These are phyloP conservation scores for Digitonthophagus gazella DNA, from an alignment of 2,888 invertebrate species.

Conservation along the genomic window DNA sequence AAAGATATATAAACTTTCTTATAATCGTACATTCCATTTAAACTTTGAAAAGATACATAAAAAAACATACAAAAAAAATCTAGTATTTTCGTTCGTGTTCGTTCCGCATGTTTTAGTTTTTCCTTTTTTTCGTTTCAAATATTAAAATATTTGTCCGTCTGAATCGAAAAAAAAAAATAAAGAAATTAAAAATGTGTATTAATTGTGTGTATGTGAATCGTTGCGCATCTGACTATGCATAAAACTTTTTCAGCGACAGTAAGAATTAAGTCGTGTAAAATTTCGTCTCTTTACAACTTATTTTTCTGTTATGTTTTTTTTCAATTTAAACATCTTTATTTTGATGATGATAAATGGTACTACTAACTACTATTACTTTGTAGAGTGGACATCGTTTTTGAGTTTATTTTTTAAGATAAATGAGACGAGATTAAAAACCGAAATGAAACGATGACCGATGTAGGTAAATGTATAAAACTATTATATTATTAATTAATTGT, in stretches of 20 bases:
- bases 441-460: neutral
- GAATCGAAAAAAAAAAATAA: neutral
- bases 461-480: neutral
- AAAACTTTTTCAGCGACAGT: no score
- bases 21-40: neutral
- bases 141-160: neutral
- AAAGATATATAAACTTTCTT: neutral
- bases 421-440: neutral
- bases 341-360: no score
- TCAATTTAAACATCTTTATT: no score
- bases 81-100: neutral
- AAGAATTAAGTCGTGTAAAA: no score
- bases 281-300: no score
- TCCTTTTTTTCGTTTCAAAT: neutral
- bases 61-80: neutral
- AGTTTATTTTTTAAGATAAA: neutral
- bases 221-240: neutral
- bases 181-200: neutral
- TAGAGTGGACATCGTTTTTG: no score
- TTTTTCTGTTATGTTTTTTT: no score
- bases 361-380: neutral
- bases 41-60: neutral
- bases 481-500: neutral
- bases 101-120: neutral
- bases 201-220: neutral